Percentiles rank a stretch among this genome's conserved stretches.
These are phyloP conservation scores for Blera fallax DNA, from an alignment of 2,888 invertebrate species.

Conservation along the genomic window DNA sequence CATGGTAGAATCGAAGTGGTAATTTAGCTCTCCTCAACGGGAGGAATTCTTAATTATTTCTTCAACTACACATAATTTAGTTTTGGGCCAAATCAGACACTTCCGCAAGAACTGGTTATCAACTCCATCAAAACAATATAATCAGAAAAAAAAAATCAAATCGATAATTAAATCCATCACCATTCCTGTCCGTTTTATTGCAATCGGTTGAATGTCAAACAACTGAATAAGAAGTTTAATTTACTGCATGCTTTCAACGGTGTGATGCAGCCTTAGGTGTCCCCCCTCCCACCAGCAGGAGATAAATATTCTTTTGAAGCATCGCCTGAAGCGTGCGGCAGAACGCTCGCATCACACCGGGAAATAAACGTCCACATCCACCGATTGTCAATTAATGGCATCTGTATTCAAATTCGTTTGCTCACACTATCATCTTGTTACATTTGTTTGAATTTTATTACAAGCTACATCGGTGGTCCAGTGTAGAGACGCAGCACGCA, in stretches of 20 bases:
- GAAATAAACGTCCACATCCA: slow-evolving; percentile 19
- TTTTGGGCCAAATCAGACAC: not conserved
- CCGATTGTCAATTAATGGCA: slow-evolving; percentile 28
- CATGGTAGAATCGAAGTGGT: too few species aligned
- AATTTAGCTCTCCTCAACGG: too few species aligned
- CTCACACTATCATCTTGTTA: slow-evolving; percentile 32
- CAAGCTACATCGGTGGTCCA: slow-evolving; percentile 48
- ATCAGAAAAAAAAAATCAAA: slow-evolving; percentile 1
- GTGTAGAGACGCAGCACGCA: not conserved
- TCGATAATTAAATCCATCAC: slow-evolving; percentile 50
- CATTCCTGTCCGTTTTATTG: slow-evolving; percentile 14
- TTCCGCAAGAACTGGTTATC: not conserved
- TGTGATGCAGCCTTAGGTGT: not conserved
- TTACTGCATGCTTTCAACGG: slow-evolving; percentile 27
- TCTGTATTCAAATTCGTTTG: slow-evolving; percentile 49
- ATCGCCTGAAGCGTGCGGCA: slow-evolving; percentile 19
- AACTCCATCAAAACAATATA: not conserved
- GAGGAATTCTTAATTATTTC: not conserved
- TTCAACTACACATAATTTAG: not conserved
- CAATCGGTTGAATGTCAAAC: not conserved
- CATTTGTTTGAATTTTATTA: slow-evolving; percentile 49
- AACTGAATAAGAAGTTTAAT: slow-evolving; percentile 44
- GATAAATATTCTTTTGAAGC: slow-evolving; percentile 17
- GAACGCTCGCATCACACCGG: not conserved
- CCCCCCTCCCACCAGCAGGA: not conserved